Conservation (phyloP, 1,140 invertebrate genomes). For the Eupristina koningsbergeri region DNA sequence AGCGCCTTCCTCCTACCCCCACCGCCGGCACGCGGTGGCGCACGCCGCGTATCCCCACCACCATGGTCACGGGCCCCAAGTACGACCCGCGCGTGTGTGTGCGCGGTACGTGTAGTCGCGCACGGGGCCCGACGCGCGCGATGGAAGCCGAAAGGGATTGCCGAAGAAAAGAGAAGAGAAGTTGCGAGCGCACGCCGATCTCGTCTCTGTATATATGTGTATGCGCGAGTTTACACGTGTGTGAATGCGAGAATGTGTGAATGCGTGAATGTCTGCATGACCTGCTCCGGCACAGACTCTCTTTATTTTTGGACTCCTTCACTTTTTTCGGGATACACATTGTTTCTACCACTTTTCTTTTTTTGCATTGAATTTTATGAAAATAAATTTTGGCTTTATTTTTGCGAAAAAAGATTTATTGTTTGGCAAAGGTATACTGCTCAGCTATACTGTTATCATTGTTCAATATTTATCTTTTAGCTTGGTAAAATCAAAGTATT, state of each 20-base stretch:
- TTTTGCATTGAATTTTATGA: not conserved
- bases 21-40: conserved; percentile 39
- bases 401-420: too few relatives aligned
- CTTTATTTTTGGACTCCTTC: conserved; percentile 16
- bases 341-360: not conserved
- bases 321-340: too few relatives aligned
- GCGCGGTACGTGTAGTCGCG: not conserved
- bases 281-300: conserved; percentile 22
- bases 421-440: too few relatives aligned
- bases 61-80: not conserved
- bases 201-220: too few relatives aligned
- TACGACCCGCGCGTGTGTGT: not conserved
- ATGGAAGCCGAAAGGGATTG: not conserved
- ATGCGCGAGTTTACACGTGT: too few relatives aligned
- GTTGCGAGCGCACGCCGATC: conserved; percentile 1
- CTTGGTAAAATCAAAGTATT: too few relatives aligned
- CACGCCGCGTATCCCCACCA: conserved; percentile 47
- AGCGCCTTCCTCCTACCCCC: conserved; percentile 34
- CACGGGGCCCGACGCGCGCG: not conserved
- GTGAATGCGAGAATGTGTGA: too few relatives aligned
- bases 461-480: too few relatives aligned
- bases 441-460: too few relatives aligned
- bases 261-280: conserved; percentile 37
- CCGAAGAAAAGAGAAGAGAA: not conserved
- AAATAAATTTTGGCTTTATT: too few relatives aligned